Evolutionary conservation across 2,113 vertebrate species (phyloP).

Genomic region (Dissostichus mawsoni): DNA sequence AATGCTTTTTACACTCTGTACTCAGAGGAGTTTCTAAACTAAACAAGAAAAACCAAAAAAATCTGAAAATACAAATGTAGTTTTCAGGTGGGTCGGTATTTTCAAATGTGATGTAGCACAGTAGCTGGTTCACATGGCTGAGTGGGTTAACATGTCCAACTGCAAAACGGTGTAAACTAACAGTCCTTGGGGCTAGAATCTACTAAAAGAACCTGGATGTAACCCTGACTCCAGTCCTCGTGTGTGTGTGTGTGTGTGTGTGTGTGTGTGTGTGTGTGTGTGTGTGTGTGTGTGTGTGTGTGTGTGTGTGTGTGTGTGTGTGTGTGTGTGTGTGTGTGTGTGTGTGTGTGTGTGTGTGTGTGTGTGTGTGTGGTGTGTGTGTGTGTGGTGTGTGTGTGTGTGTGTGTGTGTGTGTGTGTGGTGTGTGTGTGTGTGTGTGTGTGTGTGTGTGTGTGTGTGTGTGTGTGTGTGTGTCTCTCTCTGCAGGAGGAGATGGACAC

Average conservation of each 20-base stretch:
- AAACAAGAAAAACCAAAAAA: constrained; percentile 28
- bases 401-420: too few species aligned
- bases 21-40: constrained; percentile 38
- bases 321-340: too few species aligned
- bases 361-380: too few species aligned
- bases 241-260: constrained; percentile 1
- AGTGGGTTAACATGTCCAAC: neutral
- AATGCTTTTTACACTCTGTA: constrained; percentile 48
- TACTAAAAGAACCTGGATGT: neutral
- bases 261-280: too few species aligned
- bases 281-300: too few species aligned
- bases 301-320: too few species aligned
- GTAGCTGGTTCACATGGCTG: neutral
- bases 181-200: neutral
- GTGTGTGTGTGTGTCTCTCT: neutral
- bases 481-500: constrained; percentile 99
- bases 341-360: too few species aligned
- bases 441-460: too few species aligned
- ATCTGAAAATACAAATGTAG: neutral
- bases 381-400: too few species aligned
- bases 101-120: neutral
- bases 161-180: neutral
- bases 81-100: constrained; percentile 10
- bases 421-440: too few species aligned
- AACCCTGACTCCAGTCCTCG: constrained; percentile 11